A percentile compares a stretch with the other conserved stretches of the same genome.
Conservation (phyloP, 2,888 invertebrate species). For the Mythimna impura region DNA sequence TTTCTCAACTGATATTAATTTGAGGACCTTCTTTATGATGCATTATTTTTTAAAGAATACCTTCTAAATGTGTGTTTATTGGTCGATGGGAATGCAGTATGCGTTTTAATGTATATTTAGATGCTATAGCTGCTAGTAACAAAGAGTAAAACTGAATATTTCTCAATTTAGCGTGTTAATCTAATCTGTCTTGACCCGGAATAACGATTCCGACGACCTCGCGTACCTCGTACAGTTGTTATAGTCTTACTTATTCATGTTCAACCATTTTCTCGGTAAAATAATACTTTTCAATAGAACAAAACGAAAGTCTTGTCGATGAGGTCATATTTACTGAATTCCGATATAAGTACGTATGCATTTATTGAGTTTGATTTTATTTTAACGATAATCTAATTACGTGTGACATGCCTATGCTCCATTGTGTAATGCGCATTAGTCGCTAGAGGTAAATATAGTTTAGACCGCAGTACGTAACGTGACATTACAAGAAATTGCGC, state of each 20-base stretch:
- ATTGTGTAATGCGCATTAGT: conserved; percentile 47
- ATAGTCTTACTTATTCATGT: conserved; percentile 32
- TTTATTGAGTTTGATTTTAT: conserved; percentile 29
- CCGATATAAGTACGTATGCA: conserved; percentile 9
- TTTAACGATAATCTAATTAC: conserved; percentile 51
- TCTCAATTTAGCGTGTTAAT: conserved; percentile 60
- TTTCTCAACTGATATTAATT: conserved; percentile 81
- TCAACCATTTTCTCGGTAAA: conserved; percentile 13
- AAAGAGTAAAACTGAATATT: conserved; percentile 43
- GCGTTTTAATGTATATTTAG: conserved; percentile 26
- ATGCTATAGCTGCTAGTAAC: background rate
- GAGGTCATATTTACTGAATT: conserved; percentile 26
- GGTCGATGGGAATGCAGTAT: conserved; percentile 6
- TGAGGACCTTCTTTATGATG: conserved; percentile 67
- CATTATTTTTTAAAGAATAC: conserved; percentile 38
- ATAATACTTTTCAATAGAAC: background rate
- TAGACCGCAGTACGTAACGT: conserved; percentile 34
- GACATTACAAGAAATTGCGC: conserved; percentile 71
- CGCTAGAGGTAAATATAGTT: conserved; percentile 46
- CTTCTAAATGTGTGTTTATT: conserved; percentile 27
- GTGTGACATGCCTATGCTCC: conserved; percentile 40
- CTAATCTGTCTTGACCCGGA: conserved; percentile 64
- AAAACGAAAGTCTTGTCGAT: conserved; percentile 11
- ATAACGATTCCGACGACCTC: conserved; percentile 57
- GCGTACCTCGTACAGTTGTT: conserved; percentile 16